Percentiles rank a stretch among this genome's conserved stretches.
Conservation (phyloP, 2,113 vertebrate genomes). For the pig (Sus scrofa) region T2T-Sscrofa CM000816.6:53992001-53992500, state of each 20-base stretch:
- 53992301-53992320: not conserved
- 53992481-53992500: not conserved
- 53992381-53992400: not conserved
- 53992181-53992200: not conserved
- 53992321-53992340: not conserved
- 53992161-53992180: not conserved
- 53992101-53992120: not conserved
- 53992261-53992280: not conserved
- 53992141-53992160: not conserved
- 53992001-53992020: not conserved
- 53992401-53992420: not conserved
- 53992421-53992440: not conserved
- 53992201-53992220: not conserved
- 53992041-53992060: not conserved
- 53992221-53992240: not conserved
- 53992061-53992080: slow-evolving; percentile 4
- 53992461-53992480: not conserved
- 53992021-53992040: not conserved
- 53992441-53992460: not conserved
- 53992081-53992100: slow-evolving; percentile 22
- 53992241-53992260: not conserved
- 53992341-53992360: not conserved
- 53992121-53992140: not conserved
- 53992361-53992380: not conserved
- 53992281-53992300: not conserved